These are phyloP conservation scores for Drosophila aff. DNA, from an alignment of 1,140 invertebrate species.

Conservation along the genomic window DNA sequence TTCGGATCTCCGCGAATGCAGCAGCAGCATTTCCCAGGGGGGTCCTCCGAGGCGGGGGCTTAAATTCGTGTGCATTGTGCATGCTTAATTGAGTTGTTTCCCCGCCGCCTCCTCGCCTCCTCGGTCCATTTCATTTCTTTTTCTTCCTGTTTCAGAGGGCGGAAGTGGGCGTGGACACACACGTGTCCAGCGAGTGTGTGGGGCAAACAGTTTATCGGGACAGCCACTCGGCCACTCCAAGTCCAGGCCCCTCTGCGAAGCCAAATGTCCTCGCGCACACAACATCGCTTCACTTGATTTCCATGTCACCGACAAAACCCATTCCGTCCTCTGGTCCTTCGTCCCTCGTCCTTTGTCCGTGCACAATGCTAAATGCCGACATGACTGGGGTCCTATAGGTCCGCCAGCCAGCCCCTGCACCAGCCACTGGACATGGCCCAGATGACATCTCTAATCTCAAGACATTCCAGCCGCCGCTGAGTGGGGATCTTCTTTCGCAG, in stretches of 20 bases:
- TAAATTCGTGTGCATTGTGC: constrained; percentile 80
- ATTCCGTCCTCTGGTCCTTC: constrained; percentile 29
- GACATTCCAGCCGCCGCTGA: constrained; percentile 4
- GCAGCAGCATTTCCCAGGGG: constrained; percentile 26
- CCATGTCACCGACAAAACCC: constrained; percentile 77
- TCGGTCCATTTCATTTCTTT: constrained; percentile 1
- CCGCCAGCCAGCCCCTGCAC: neutral
- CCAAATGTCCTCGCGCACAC: constrained; percentile 51
- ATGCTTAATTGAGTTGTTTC: constrained; percentile 78
- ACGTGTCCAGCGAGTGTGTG: neutral
- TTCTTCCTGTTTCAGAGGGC: constrained; percentile 17
- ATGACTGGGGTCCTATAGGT: neutral
- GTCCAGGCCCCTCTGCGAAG: neutral
- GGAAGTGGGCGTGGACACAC: constrained; percentile 34
- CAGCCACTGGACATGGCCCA: constrained; percentile 15
- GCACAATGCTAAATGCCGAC: constrained; percentile 58
- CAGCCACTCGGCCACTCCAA: constrained; percentile 12
- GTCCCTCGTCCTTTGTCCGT: constrained; percentile 58
- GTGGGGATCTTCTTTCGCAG: neutral
- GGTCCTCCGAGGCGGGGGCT: constrained; percentile 4
- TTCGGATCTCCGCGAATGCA: constrained; percentile 18
- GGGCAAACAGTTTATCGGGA: constrained; percentile 68
- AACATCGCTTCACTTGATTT: constrained; percentile 72
- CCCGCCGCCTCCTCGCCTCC: neutral
- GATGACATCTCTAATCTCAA: constrained; percentile 38